These are phyloP conservation scores for Lanistes nyassanus DNA, from an alignment of 1,140 invertebrate genomes.

Conservation along the genomic window DNA sequence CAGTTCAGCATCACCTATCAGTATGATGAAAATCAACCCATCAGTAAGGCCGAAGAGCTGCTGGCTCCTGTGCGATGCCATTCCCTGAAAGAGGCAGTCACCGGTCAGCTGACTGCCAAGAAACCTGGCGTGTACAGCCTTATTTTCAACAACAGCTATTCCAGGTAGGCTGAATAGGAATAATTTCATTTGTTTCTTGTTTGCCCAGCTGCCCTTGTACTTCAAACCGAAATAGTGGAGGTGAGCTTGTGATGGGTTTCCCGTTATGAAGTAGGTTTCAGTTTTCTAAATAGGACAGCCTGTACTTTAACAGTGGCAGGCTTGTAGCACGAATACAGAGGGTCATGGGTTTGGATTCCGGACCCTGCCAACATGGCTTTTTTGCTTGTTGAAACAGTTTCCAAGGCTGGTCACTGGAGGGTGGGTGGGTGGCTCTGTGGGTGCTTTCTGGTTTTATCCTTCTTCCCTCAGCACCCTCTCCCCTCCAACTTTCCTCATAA, in stretches of 20 bases:
- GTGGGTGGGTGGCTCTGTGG: too few species aligned
- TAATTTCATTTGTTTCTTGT: not conserved
- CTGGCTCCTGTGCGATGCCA: conserved; percentile 60
- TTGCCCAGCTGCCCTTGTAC: too few species aligned
- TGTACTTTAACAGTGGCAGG: not conserved
- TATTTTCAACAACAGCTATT: conserved; percentile 63
- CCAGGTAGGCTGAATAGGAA: conserved; percentile 50
- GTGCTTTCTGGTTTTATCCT: too few species aligned
- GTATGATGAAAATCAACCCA: conserved; percentile 28
- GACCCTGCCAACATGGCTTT: too few species aligned
- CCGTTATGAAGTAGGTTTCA: not conserved
- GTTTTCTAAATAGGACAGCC: not conserved
- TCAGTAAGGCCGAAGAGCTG: conserved; percentile 42
- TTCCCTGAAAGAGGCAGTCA: conserved; percentile 58
- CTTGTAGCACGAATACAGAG: not conserved
- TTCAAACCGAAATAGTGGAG: too few species aligned
- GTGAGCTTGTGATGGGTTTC: not conserved
- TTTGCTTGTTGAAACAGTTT: too few species aligned
- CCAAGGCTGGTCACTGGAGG: too few species aligned
- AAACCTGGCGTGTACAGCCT: conserved; percentile 62
- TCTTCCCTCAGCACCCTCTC: too few species aligned
- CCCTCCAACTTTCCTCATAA: too few species aligned
- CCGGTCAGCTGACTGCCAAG: conserved; percentile 59
- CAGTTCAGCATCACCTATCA: conserved; percentile 58
- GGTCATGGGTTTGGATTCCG: too few species aligned